Percentiles rank a stretch among this genome's conserved stretches.
Conservation (phyloP, 1,140 invertebrate species). For the Lysiphlebus fabarum region DNA sequence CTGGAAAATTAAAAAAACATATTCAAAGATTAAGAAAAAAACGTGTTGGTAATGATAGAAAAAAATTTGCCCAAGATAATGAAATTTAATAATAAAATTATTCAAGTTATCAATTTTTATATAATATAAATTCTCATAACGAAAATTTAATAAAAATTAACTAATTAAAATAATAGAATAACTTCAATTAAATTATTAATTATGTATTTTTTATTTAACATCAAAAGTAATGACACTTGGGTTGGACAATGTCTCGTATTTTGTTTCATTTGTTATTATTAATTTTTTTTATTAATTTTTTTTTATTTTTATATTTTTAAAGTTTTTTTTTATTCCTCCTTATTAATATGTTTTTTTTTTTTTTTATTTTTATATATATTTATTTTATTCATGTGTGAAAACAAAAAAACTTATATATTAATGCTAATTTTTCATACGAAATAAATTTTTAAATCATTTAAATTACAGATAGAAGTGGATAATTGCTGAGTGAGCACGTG, state of each 20-base stretch:
- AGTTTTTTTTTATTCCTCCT: constrained; percentile 38
- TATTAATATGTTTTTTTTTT: constrained; percentile 18
- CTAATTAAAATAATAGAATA: not conserved
- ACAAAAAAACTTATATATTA: constrained; percentile 47
- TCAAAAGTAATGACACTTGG: constrained; percentile 56
- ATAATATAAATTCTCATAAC: no score
- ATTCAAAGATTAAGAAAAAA: constrained; percentile 72
- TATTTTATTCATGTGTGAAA: constrained; percentile 39
- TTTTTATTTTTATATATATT: not conserved
- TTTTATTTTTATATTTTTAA: constrained; percentile 26
- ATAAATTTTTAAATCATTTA: constrained; percentile 45
- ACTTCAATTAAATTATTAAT: constrained; percentile 39
- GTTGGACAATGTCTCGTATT: constrained; percentile 52
- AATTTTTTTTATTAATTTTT: constrained; percentile 39
- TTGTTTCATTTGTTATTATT: constrained; percentile 30
- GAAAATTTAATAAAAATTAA: no score
- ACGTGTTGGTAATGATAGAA: constrained; percentile 57
- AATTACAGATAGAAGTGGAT: constrained; percentile 38
- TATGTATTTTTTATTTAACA: constrained; percentile 56
- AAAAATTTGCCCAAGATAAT: constrained; percentile 34
- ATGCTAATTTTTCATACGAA: constrained; percentile 39
- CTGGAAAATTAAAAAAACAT: constrained; percentile 71
- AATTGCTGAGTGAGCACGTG: constrained; percentile 27
- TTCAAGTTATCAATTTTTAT: not conserved
- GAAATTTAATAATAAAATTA: no score